Percentiles rank a stretch among this genome's conserved stretches.
Evolutionary conservation across 30 jellyfish, hydroid and myxozoan species (phyloP).

Genomic region (Chironex yamaguchii): DNA sequence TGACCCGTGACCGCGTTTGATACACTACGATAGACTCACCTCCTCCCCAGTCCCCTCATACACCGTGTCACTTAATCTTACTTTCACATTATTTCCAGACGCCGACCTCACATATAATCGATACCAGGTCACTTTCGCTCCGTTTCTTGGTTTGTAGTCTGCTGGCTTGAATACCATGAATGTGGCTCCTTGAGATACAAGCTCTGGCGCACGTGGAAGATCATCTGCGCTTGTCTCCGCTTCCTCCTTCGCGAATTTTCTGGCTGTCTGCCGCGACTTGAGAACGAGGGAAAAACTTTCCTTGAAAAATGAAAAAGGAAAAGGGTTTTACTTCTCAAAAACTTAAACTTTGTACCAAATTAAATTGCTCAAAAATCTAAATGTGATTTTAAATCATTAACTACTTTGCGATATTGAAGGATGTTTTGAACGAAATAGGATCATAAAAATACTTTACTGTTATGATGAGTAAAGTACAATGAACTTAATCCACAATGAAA

Average conservation of each 20-base stretch:
- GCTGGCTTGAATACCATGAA: slow-evolving; percentile 78
- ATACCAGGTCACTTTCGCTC: slow-evolving; percentile 66
- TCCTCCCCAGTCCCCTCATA: slow-evolving; percentile 88
- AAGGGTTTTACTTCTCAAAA: too few relatives aligned
- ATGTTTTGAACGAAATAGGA: too few relatives aligned
- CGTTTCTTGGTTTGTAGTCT: slow-evolving; percentile 17
- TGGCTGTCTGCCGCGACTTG: slow-evolving; percentile 53
- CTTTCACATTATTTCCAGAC: slow-evolving; percentile 87
- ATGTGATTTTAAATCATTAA: too few relatives aligned
- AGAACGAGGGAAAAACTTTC: slow-evolving; percentile 57
- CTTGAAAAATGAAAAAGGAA: slow-evolving; percentile 26
- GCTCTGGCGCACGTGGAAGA: slow-evolving; percentile 83
- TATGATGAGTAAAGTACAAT: too few relatives aligned
- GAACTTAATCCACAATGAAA: too few relatives aligned
- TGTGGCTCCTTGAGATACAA: slow-evolving; percentile 73
- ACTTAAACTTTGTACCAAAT: too few relatives aligned
- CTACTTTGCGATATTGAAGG: too few relatives aligned
- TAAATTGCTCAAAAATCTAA: too few relatives aligned
- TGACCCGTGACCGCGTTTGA: too few relatives aligned
- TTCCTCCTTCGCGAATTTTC: slow-evolving; percentile 15
- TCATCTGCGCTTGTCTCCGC: background rate
- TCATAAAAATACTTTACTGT: too few relatives aligned
- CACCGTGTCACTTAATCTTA: slow-evolving; percentile 83
- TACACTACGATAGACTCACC: too few relatives aligned
- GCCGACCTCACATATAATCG: slow-evolving; percentile 74